phyloP scores from a whole-genome alignment of 1,140 invertebrate genomes.

The Drosophila navojoa region DNA sequence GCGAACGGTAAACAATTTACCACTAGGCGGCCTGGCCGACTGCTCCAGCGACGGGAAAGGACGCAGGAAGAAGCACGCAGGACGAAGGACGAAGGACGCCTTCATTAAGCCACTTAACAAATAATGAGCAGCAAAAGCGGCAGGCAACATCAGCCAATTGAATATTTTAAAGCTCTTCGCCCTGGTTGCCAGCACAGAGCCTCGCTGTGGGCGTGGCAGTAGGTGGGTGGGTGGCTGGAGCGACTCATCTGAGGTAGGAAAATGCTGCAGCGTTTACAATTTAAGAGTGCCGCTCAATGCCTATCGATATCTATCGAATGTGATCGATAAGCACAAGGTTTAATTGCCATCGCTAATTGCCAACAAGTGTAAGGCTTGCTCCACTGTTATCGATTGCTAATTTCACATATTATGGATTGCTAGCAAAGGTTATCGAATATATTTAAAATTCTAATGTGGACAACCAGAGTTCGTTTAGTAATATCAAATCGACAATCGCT shows the following conservation, averaged over 20 bases:
- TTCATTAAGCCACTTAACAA: conserved; percentile 82
- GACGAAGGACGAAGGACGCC: conserved; percentile 25
- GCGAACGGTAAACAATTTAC: conserved; percentile 27
- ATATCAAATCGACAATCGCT: too few relatives aligned
- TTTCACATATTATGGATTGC: neutral
- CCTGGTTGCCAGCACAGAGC: neutral
- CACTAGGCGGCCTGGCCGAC: neutral
- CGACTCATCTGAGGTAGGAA: neutral
- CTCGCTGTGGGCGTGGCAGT: neutral
- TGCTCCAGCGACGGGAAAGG: neutral
- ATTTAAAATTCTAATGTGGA: neutral
- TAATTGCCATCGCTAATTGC: too few relatives aligned
- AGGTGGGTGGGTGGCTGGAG: neutral
- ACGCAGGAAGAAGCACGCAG: neutral
- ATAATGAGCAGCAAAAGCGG: conserved; percentile 67
- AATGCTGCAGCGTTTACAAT: neutral
- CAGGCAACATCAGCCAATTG: conserved; percentile 46
- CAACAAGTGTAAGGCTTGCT: neutral
- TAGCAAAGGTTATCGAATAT: neutral
- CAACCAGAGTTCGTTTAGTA: too few relatives aligned
- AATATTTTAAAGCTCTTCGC: conserved; percentile 64
- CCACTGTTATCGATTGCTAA: neutral
- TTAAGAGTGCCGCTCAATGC: neutral
- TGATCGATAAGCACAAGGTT: neutral
- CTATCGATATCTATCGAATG: conserved; percentile 13